These are phyloP conservation scores for Himalopsyche kuldschensis DNA, from an alignment of 2,888 invertebrate species.

Conservation along the genomic window DNA sequence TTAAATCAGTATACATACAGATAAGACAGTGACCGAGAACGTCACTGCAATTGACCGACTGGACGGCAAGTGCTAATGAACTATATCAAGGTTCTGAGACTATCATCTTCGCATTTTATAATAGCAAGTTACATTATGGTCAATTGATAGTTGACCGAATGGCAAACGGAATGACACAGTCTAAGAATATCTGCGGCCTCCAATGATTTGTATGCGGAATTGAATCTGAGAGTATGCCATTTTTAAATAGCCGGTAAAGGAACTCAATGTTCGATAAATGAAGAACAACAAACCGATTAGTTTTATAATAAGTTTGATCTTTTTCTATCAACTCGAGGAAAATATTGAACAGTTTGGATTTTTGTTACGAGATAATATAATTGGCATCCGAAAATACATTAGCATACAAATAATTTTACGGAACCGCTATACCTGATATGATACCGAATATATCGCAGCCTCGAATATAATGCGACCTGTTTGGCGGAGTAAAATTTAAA, in stretches of 20 bases:
- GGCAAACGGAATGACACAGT: background rate
- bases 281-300: no score
- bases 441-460: no score
- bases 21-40: background rate
- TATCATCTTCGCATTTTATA: background rate
- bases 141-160: background rate
- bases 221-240: background rate
- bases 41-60: background rate
- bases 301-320: no score
- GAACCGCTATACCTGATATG: no score
- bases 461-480: no score
- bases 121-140: background rate
- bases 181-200: background rate
- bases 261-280: background rate
- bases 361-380: no score
- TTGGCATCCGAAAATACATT: no score
- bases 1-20: no score
- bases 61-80: slow-evolving; percentile 10
- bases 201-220: background rate
- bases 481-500: no score
- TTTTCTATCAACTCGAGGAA: no score
- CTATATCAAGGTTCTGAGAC: slow-evolving; percentile 10
- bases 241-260: background rate
- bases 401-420: no score
- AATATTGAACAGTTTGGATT: no score